Evolutionary conservation across 2,797 vertebrate genomes (phyloP), one percentile per base, ranked within the genome.

Genomic region (Poecilia picta): DNA sequence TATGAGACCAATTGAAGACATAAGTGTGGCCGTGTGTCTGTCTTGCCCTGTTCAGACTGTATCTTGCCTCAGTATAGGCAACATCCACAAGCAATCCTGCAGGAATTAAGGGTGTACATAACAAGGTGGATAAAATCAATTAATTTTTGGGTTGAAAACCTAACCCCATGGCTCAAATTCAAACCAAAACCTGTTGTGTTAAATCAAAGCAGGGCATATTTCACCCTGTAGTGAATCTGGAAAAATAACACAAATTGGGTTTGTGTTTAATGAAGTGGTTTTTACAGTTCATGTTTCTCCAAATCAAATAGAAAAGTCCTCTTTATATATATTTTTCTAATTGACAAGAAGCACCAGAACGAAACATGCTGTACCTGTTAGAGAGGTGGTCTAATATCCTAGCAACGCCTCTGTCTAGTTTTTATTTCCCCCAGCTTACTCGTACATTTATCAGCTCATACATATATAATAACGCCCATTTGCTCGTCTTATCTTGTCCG

Each of bases 381-480:
- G 23, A 74, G 10, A 41, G 15, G 55, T 47, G 59, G 31, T 23
- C 15, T 75, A 23, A 81, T 57, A 75, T 75, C 0, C 3, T 15
- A 43, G n/a, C 53, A 82, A 39, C 74, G 73, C 77, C 72, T 28
- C 28, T 68, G 66, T 41, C 64, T 41, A 12, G 10, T 25, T n/a
- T n/a, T 55, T 55, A 25, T 55, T 55, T 55, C 39, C 11, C 66
- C 39, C 66, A 15, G 12, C 0, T 51, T 51, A 18, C n/a, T 51
- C 36, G 8, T 25, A 41, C 33, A 71, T 4, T 76, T 68, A 73
- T 79, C 47, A 72, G 0, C 8, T 74, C 5, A 2, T 76, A 4
- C 10, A 15, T 6, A 18, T 4, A n/a, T 55, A 20, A 78, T 10
- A n/a, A 25, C 23, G 16, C 23, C 2, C 41, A 25, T 25, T n/a